Evolutionary conservation across 1,140 invertebrate species (phyloP), one percentile per base, ranked within the genome.

Genomic region (Oscheius sp.): DNA sequence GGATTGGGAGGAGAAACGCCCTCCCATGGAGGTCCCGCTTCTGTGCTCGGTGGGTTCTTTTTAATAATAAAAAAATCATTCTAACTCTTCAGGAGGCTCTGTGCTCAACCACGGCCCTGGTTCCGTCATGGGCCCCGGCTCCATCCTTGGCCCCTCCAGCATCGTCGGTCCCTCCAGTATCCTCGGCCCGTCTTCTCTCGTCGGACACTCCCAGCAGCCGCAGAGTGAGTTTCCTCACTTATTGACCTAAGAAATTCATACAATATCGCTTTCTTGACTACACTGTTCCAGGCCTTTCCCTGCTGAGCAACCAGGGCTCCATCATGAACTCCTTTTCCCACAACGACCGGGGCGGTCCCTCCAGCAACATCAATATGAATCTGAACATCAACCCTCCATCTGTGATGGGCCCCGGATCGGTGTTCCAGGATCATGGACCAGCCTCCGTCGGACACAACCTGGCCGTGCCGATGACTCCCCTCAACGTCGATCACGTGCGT

Each of bases 401-500:
- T 13, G 66, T 68, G 10, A 61, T 68, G 20, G 66, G 66, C 20
- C 66, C 66, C 18, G 66, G 66, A 10, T 31, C 26, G 13, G 35
- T 68, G 20, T 68, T 42, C 29, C 28, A 68, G 66, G 66, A 68
- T 35, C 34, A 42, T 18, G 38, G 38, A 1, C 66, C 66, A 32
- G 55, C 52, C 2, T 74, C 72, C 3, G 72, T 74, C 4, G 72
- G 72, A 4, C 63, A 64, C 3, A 74, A 74, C 62, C 34, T 74
- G 34, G 62, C 72, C 3, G 38, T 74, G 23, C 72, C 72, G 23
- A 74, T 74, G 72, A 74, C 72, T 3, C 72, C 72, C 34, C 34
- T 45, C 2, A 31, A 73, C 23, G 59, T 31, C 20, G 63, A 73
- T n/a, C 46, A 49, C 1, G 45, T 67, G 7, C 20, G 1, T 20